Percentiles rank a stretch among this genome's conserved stretches.
Evolutionary conservation across 92 coral and sea anemone genomes (phyloP).

Genomic region (Pocillopora grandis): DNA sequence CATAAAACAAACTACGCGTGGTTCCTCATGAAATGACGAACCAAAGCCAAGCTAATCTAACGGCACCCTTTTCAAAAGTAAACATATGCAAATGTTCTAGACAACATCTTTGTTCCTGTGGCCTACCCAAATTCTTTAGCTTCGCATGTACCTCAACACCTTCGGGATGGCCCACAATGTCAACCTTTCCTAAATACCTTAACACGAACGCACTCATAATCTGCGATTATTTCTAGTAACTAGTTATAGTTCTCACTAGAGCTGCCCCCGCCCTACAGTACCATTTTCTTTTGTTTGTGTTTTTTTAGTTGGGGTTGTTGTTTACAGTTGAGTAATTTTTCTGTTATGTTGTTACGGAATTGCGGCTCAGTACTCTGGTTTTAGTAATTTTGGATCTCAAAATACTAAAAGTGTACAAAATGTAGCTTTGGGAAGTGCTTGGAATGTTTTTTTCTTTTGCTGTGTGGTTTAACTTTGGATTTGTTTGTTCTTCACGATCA

Average conservation of each 20-base stretch:
- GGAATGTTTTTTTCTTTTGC: not conserved
- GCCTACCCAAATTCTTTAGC: not conserved
- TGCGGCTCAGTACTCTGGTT: no score
- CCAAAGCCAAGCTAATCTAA: not conserved
- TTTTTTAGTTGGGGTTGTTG: no score
- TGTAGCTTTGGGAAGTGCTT: no score
- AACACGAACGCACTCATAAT: constrained; percentile 9
- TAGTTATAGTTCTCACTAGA: no score
- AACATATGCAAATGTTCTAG: constrained; percentile 6
- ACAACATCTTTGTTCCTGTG: not conserved
- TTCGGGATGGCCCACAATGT: not conserved
- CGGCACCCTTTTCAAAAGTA: not conserved
- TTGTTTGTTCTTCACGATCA: no score
- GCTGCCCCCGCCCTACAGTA: no score
- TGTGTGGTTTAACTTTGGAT: not conserved
- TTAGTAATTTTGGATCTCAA: no score
- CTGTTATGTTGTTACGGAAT: no score
- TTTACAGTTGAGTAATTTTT: no score
- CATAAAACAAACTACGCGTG: constrained; percentile 10
- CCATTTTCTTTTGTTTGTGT: no score
- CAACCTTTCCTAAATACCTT: constrained; percentile 13
- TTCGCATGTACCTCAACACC: constrained; percentile 1
- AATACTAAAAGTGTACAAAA: no score
- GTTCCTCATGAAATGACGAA: constrained; percentile 10
- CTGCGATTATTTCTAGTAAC: not conserved